Evolutionary conservation across 1,140 invertebrate genomes (phyloP), one percentile per base, ranked within the genome.

Genomic region (Papilio glaucus): DNA sequence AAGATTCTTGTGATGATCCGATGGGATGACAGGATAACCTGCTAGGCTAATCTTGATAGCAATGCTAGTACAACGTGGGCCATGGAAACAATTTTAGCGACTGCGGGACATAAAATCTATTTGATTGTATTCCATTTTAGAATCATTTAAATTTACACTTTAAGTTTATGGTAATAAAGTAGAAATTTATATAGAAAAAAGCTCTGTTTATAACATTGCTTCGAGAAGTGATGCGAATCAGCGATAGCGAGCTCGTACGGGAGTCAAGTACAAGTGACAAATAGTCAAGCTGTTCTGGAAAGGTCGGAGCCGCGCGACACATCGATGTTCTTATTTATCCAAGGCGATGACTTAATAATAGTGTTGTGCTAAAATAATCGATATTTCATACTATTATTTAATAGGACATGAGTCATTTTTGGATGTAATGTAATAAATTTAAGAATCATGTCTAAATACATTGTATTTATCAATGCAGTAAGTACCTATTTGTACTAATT

Each of bases 241-340:
- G 82, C 78, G 84, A 75, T 83, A 80, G 80, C 83, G 81, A 81
- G 79, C 78, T 79, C 77, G 81, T 90, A 91, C 90, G 83, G 90
- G 88, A 92, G 90, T 91, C 88, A 77, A 87, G 84, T 85, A 79
- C 79, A 87, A 84, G 90, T 93, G 90, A 93, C 90, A 93, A 93
- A 93, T 91, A 93, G 90, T 90, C 87, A 87, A 82, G 85, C 81
- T 82, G 82, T 83, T 75, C 81, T 82, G 81, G 83, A 89, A 85
- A 90, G 86, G 85, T 87, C 82, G 83, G 85, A 75, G 83, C 77
- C 78, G 80, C 78, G 84, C 80, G 84, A 83, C 72, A 84, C 81
- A 83, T 90, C 88, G 90, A 91, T 92, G 85, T 87, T 90, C 91
- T 88, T 88, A 86, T 90, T 88, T 84, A 79, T 77, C 78, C 67